phyloP scores from a whole-genome alignment of 2,797 vertebrate species.

The Erpetoichthys calabaricus region DNA sequence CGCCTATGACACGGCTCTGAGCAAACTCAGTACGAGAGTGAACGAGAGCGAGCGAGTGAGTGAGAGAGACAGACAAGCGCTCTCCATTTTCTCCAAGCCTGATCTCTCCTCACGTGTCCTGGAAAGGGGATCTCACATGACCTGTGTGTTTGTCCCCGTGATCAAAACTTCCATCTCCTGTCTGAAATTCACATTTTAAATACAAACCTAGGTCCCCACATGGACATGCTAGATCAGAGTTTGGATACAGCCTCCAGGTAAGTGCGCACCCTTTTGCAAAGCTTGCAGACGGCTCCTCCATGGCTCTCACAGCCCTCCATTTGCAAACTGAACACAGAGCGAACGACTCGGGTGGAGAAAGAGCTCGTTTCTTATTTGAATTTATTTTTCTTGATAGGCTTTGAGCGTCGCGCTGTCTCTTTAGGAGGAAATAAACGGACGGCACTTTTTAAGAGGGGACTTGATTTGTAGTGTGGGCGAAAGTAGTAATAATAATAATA shows the following conservation, averaged over 20 bases:
- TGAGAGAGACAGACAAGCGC: conserved; percentile 21
- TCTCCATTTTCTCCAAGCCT: conserved; percentile 54
- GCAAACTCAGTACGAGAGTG: not conserved
- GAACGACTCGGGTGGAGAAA: conserved; percentile 22
- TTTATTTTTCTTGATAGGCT: too few relatives aligned
- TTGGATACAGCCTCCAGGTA: conserved; percentile 74
- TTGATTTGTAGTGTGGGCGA: too few relatives aligned
- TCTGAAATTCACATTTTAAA: conserved; percentile 42
- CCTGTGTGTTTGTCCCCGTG: conserved; percentile 95
- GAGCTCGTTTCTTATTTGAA: conserved; percentile 3
- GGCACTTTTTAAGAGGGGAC: too few relatives aligned
- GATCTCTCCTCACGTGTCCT: conserved; percentile 69
- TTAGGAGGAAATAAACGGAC: too few relatives aligned
- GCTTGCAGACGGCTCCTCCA: conserved; percentile 24
- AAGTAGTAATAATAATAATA: too few relatives aligned
- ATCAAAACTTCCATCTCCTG: conserved; percentile 67
- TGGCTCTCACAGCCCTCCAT: conserved; percentile 19
- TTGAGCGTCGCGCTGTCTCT: too few relatives aligned
- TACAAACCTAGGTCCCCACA: conserved; percentile 35
- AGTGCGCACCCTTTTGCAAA: conserved; percentile 38
- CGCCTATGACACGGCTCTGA: too few relatives aligned
- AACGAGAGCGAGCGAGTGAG: conserved; percentile 5
- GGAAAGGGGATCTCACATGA: conserved; percentile 79
- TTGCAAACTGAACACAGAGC: conserved; percentile 7
- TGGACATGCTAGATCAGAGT: conserved; percentile 87